These are phyloP conservation scores for Pogonomyrmex barbatus DNA, from an alignment of 1,140 invertebrate genomes.

Conservation along the genomic window DNA sequence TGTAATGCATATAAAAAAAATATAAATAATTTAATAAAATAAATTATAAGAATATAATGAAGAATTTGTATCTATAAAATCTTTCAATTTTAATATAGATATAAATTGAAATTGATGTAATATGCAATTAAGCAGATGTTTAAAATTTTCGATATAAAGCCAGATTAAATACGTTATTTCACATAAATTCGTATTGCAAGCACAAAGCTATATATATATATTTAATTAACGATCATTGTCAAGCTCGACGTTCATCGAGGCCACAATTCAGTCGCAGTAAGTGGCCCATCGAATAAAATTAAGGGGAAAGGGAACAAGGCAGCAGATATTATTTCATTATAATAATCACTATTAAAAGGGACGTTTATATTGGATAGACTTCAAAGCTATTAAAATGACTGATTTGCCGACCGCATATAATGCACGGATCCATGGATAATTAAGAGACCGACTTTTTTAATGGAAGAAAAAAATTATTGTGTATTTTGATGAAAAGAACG, in stretches of 20 bases:
- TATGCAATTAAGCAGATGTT: not conserved
- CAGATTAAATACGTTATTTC: slow-evolving; percentile 13
- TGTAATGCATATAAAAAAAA: not conserved
- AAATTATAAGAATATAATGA: not conserved
- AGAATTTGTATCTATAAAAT: not conserved
- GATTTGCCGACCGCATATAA: slow-evolving; percentile 19
- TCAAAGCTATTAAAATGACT: slow-evolving; percentile 60
- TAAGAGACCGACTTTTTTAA: slow-evolving; percentile 35
- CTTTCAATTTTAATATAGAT: not conserved
- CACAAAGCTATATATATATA: slow-evolving; percentile 5
- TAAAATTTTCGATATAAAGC: not conserved
- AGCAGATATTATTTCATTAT: slow-evolving; percentile 52
- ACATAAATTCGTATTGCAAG: not conserved
- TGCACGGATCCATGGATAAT: slow-evolving; percentile 27
- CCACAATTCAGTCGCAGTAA: slow-evolving; percentile 23
- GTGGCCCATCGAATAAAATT: slow-evolving; percentile 17
- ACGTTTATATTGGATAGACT: slow-evolving; percentile 48
- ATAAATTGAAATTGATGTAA: not conserved
- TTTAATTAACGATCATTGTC: slow-evolving; percentile 30
- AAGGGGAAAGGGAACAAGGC: not conserved
- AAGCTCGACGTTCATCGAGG: not conserved
- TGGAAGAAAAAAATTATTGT: slow-evolving; percentile 37
- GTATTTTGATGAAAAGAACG: not conserved
- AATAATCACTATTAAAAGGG: slow-evolving; percentile 45
- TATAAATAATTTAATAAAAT: not conserved